phyloP scores from a whole-genome alignment of 64 coral and sea anemone genomes.

The Porites australiensis region DNA sequence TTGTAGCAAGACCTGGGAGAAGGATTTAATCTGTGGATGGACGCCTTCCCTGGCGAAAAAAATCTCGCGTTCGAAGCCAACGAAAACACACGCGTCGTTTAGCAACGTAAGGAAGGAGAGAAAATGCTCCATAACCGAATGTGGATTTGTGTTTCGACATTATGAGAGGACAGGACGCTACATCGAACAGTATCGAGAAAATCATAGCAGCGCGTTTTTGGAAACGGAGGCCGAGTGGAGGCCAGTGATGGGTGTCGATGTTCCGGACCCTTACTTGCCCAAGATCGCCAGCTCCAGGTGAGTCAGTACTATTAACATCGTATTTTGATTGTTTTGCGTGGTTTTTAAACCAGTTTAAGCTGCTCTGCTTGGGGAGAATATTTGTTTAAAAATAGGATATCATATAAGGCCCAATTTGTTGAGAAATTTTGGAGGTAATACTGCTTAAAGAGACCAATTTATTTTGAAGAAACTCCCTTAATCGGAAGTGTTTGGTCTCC shows the following conservation, averaged over 20 bases:
- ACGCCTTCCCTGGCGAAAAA: constrained; percentile 34
- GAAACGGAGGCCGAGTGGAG: constrained; percentile 66
- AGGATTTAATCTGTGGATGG: constrained; percentile 74
- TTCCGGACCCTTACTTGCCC: constrained; percentile 86
- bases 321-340: constrained; percentile 43
- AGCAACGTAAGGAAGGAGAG: constrained; percentile 68
- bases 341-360: constrained; percentile 6
- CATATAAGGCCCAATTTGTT: background rate
- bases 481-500: background rate
- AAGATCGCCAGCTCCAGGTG: constrained; percentile 81
- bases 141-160: constrained; percentile 87
- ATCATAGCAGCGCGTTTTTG: constrained; percentile 70
- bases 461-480: background rate
- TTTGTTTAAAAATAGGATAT: background rate
- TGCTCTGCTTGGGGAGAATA: background rate
- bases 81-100: constrained; percentile 72
- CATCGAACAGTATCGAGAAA: constrained; percentile 89
- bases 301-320: constrained; percentile 36
- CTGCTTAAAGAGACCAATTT: no score
- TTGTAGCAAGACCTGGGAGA: constrained; percentile 52
- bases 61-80: constrained; percentile 41
- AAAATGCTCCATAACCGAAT: constrained; percentile 25
- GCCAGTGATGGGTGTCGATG: constrained; percentile 80
- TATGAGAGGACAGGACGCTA: constrained; percentile 77
- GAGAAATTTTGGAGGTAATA: background rate